phyloP scores from a whole-genome alignment of 2,888 invertebrate species.

The Craniophora ligustri region DNA sequence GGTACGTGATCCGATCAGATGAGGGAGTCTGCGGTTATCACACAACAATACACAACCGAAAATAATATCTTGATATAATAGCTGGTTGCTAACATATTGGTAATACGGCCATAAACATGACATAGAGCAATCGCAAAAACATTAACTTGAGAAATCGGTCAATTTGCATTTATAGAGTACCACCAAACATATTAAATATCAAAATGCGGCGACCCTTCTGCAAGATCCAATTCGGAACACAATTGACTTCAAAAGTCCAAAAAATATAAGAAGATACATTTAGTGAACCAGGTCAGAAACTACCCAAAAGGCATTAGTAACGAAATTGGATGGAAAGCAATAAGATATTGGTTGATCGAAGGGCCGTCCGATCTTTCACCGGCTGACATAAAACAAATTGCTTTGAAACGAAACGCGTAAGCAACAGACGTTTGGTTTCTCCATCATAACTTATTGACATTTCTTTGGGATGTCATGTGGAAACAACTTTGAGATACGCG shows the following conservation, averaged over 20 bases:
- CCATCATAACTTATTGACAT: constrained; percentile 42
- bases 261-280: constrained; percentile 3
- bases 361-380: constrained; percentile 37
- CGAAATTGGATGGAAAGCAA: constrained; percentile 57
- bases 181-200: too few relatives aligned
- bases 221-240: background rate
- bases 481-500: constrained; percentile 11
- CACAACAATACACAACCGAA: background rate
- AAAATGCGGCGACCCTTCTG: too few relatives aligned
- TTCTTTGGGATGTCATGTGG: constrained; percentile 23
- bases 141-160: too few relatives aligned
- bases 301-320: constrained; percentile 53
- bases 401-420: constrained; percentile 39
- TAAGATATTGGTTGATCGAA: constrained; percentile 59
- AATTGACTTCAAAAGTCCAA: background rate
- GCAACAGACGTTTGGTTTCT: constrained; percentile 35
- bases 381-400: constrained; percentile 46
- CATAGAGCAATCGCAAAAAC: too few relatives aligned
- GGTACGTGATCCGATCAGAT: too few relatives aligned
- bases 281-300: constrained; percentile 40
- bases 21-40: too few relatives aligned
- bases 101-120: too few relatives aligned
- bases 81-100: too few relatives aligned
- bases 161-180: too few relatives aligned
- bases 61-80: background rate